These are phyloP conservation scores for Phainopepla nitens DNA, from an alignment of 2,113 vertebrate genomes.

Conservation along the genomic window DNA sequence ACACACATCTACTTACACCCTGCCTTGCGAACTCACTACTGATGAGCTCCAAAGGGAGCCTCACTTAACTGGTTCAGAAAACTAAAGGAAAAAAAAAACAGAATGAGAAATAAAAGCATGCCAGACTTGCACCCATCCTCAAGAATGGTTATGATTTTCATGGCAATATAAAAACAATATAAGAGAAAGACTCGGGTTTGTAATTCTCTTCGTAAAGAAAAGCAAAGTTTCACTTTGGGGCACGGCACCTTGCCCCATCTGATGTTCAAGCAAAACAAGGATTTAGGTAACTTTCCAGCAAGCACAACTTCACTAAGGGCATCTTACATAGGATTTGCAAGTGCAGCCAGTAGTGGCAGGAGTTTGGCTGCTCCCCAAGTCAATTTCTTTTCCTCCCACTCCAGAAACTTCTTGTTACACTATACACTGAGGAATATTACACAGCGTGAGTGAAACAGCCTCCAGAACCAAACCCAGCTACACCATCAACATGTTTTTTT, in stretches of 20 bases:
- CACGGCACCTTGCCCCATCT: not conserved
- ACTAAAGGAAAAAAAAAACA: not conserved
- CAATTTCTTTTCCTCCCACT: not conserved
- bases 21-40: not conserved
- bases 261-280: not conserved
- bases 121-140: not conserved
- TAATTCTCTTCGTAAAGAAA: not conserved
- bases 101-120: not conserved
- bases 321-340: not conserved
- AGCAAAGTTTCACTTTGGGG: not conserved
- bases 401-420: not conserved
- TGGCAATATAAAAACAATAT: not conserved
- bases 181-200: not conserved
- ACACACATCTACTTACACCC: not conserved
- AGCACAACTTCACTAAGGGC: not conserved
- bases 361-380: not conserved
- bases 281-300: not conserved
- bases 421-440: not conserved
- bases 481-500: not conserved
- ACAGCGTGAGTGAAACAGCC: not conserved
- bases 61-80: not conserved
- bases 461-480: not conserved
- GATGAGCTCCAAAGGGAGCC: not conserved
- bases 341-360: not conserved
- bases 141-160: not conserved